These are phyloP conservation scores for Ennomos erosarius DNA, from an alignment of 2,888 invertebrate genomes.

Conservation along the genomic window DNA sequence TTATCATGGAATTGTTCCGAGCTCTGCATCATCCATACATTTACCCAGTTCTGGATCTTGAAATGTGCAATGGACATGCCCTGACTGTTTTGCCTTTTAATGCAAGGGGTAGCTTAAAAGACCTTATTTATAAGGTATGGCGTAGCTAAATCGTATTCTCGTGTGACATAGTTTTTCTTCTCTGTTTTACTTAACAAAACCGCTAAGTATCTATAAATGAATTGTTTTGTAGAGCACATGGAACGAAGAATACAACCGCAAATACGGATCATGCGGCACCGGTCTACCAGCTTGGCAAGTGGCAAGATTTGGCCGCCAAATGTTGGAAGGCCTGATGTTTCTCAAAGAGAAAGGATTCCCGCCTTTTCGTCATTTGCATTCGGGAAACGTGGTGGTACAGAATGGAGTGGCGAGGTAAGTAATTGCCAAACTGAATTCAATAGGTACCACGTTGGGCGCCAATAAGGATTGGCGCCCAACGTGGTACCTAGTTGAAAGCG, in stretches of 20 bases:
- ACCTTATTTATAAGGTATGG: constrained; percentile 94
- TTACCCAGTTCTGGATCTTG: constrained; percentile 94
- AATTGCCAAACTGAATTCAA: no score
- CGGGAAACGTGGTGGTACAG: constrained; percentile 96
- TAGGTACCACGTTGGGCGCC: constrained; percentile 19
- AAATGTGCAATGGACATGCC: constrained; percentile 89
- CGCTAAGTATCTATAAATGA: no score
- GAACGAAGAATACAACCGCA: constrained; percentile 92
- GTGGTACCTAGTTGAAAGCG: no score
- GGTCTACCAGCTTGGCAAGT: constrained; percentile 92
- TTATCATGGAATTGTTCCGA: constrained; percentile 92
- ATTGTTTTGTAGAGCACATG: constrained; percentile 87
- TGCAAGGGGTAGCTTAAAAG: constrained; percentile 93
- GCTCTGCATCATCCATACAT: constrained; percentile 97
- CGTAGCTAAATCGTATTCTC: constrained; percentile 56
- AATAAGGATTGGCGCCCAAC: no score
- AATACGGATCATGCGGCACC: constrained; percentile 88
- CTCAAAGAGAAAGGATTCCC: constrained; percentile 95
- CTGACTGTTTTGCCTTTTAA: constrained; percentile 94
- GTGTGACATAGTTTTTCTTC: not conserved
- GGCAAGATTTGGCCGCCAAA: constrained; percentile 94
- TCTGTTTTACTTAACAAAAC: no score
- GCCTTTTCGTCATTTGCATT: constrained; percentile 93
- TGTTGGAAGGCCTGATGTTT: constrained; percentile 94
- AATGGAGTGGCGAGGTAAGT: constrained; percentile 94